These are phyloP conservation scores for Bucorvus abyssinicus DNA, from an alignment of 2,797 vertebrate species.

Conservation along the genomic window DNA sequence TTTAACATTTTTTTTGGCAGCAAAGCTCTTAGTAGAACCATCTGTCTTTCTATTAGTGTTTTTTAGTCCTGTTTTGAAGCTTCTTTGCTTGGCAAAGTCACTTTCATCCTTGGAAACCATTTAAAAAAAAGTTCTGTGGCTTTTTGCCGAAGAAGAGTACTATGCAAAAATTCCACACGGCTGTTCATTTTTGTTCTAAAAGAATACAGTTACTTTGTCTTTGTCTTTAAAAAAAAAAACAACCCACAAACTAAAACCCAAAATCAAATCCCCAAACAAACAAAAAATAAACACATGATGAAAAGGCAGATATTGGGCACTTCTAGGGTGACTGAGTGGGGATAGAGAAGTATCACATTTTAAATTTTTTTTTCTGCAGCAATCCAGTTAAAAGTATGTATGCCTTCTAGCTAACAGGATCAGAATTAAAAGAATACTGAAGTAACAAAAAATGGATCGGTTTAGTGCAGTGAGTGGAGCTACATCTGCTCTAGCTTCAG, in stretches of 20 bases:
- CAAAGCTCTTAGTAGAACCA: constrained; percentile 92
- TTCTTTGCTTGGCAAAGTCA: constrained; percentile 93
- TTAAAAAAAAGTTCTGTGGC: constrained; percentile 88
- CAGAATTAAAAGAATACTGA: not conserved
- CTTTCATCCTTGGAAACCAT: constrained; percentile 95
- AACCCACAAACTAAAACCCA: not conserved
- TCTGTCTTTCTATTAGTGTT: constrained; percentile 97
- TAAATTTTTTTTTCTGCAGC: not conserved
- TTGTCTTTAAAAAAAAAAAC: constrained; percentile 54
- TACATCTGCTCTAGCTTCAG: not conserved
- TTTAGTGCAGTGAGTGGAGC: not conserved
- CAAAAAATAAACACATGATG: not conserved
- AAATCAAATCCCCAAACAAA: not conserved
- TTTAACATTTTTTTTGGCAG: constrained; percentile 89
- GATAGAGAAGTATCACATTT: not conserved
- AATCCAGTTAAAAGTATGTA: not conserved
- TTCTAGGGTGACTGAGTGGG: not conserved
- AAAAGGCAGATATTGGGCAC: constrained; percentile 26
- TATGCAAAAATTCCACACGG: constrained; percentile 84
- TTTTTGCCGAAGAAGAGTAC: constrained; percentile 85
- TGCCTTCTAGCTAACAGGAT: not conserved
- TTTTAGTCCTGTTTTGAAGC: constrained; percentile 88
- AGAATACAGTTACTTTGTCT: constrained; percentile 76
- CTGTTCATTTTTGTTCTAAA: constrained; percentile 86
- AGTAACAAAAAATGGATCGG: not conserved